These are phyloP conservation scores for Plectrocnemia conspersa DNA, from an alignment of 1,140 invertebrate genomes.

Conservation along the genomic window DNA sequence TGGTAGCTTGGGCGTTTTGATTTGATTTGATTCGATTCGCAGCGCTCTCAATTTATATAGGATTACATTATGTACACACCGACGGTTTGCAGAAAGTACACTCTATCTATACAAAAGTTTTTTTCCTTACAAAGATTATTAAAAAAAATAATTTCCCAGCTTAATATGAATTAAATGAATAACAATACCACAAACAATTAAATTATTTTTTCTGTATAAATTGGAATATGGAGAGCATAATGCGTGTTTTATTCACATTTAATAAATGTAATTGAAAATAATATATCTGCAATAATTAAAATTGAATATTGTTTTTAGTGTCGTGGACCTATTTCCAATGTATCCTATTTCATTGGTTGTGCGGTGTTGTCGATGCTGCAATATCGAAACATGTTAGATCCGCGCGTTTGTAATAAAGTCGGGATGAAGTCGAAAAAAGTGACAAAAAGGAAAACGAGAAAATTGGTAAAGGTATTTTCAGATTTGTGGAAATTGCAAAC, in stretches of 20 bases:
- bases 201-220: too few species aligned
- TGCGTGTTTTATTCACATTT: too few species aligned
- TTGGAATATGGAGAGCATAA: too few species aligned
- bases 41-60: slow-evolving; percentile 35
- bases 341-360: slow-evolving; percentile 5
- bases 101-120: too few species aligned
- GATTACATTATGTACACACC: slow-evolving; percentile 31
- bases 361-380: slow-evolving; percentile 5
- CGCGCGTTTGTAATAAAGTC: slow-evolving; percentile 29
- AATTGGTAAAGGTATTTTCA: slow-evolving; percentile 14
- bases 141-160: too few species aligned
- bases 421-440: slow-evolving; percentile 29
- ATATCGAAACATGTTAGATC: slow-evolving; percentile 21
- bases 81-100: slow-evolving; percentile 9
- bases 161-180: too few species aligned
- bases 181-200: too few species aligned
- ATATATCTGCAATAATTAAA: too few species aligned
- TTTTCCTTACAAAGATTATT: too few species aligned
- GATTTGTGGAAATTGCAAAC: slow-evolving; percentile 20
- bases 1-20: slow-evolving; percentile 28
- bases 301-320: too few species aligned
- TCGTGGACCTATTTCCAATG: too few species aligned
- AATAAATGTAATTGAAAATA: too few species aligned
- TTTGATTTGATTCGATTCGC: slow-evolving; percentile 35
- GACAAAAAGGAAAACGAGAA: slow-evolving; percentile 17